Evolutionary conservation across 2,797 vertebrate species (phyloP), one percentile per base, ranked within the genome.

Genomic region (Acipenser transmontanus): DNA sequence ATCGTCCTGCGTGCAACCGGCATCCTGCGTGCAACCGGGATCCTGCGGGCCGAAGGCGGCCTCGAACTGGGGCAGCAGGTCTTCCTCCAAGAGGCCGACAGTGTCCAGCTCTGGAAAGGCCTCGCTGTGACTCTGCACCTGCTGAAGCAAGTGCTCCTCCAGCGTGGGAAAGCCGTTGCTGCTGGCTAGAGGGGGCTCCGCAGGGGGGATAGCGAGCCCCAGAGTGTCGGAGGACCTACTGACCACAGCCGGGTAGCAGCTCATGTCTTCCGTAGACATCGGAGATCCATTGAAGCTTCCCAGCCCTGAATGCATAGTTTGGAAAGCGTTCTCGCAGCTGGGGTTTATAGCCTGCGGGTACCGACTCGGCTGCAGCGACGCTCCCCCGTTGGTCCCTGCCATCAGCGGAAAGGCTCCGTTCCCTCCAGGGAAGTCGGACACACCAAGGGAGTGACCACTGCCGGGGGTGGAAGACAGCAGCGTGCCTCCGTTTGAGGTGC

Each of bases 41-140:
- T 80, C 82, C 69, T 90, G 88, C 70, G 95, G 94, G 76, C 88
- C 93, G 77, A 97, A 91, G 0, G 91, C 78, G 68, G 93, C 93
- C 71, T 95, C 95, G 2, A 98, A 93, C 70, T 97, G 93, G 5
- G 95, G 93, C 72, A 98, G 84, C 5, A 99, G 90, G 65, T 88
- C 91, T 77, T 95, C 95, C 66, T 91, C 96, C 73, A 98, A 86
- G 65, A 98, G 93, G 79, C 95, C 91, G 54, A 93, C 93, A 0
- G 93, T 89, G 68, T 93, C 93, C 71, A 99, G 87, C 65, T 85
- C 91, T 54, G 92, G 93, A 78, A 98, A 93, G 7, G 91, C 88
- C 77, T 88, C 91, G 12, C 76, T 83, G 11, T 93, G 94, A 77
- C 87, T 84, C 17, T 89, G 91, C 4, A 93, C 88, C 73, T 91